Evolutionary conservation across 1,140 invertebrate genomes (phyloP).

Genomic region (Formica exsecta): DNA sequence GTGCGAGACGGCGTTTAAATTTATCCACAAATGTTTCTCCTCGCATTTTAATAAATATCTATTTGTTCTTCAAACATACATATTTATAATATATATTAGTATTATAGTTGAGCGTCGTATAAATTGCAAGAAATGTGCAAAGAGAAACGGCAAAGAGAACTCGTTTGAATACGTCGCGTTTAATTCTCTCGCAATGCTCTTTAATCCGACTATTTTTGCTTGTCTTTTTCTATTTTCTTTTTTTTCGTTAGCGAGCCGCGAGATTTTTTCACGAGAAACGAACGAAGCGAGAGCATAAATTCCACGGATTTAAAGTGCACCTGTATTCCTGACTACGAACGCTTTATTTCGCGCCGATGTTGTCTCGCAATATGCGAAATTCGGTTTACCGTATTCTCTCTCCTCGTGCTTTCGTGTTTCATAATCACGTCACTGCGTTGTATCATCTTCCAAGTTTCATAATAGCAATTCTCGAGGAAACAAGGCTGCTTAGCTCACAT

Average conservation of each 20-base stretch:
- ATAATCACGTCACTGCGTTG: conserved; percentile 35
- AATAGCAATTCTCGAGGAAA: conserved; percentile 32
- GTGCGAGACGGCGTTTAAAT: neutral
- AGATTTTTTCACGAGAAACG: conserved; percentile 16
- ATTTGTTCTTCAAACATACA: neutral
- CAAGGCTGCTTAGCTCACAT: conserved; percentile 8
- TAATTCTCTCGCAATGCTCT: conserved; percentile 25
- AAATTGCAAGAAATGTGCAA: neutral
- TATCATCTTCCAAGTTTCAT: conserved; percentile 45
- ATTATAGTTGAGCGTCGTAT: neutral
- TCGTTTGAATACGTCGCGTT: neutral
- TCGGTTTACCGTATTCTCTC: neutral
- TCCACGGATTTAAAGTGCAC: conserved; percentile 11
- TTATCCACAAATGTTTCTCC: neutral
- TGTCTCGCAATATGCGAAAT: conserved; percentile 7
- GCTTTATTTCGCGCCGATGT: conserved; percentile 7
- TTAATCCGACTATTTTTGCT: conserved; percentile 41
- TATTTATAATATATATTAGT: neutral
- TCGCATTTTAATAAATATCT: conserved; percentile 31
- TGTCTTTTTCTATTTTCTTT: neutral
- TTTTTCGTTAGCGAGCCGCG: neutral
- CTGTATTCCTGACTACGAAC: neutral
- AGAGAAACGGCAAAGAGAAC: neutral
- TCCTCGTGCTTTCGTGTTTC: neutral
- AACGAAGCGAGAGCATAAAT: conserved; percentile 8